Conservation (phyloP, 2,888 invertebrate genomes). For the Phyllotreta striolata region DNA sequence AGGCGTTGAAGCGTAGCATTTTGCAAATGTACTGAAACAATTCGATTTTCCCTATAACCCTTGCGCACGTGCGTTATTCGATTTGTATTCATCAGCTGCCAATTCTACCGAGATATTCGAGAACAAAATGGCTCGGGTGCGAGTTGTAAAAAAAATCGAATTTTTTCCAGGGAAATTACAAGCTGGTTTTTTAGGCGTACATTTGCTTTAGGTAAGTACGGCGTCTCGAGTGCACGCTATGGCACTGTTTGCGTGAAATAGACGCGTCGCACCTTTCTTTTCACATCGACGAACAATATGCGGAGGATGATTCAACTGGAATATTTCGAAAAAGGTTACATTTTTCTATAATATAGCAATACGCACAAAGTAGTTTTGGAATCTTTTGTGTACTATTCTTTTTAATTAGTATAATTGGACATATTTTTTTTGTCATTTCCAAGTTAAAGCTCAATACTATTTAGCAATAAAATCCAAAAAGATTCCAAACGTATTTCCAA, state of each 20-base stretch:
- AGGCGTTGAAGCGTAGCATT: conserved; percentile 17
- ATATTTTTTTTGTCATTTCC: too few relatives aligned
- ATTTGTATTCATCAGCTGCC: not conserved
- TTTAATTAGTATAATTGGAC: too few relatives aligned
- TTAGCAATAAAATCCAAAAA: too few relatives aligned
- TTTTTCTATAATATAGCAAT: too few relatives aligned
- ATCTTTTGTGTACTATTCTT: too few relatives aligned
- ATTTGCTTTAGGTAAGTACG: conserved; percentile 36
- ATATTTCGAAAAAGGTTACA: too few relatives aligned
- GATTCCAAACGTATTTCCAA: too few relatives aligned
- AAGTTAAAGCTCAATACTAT: too few relatives aligned
- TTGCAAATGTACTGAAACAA: conserved; percentile 5
- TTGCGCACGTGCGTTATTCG: not conserved
- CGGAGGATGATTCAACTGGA: too few relatives aligned
- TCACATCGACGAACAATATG: conserved; percentile 21
- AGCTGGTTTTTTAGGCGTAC: conserved; percentile 35
- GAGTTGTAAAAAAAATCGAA: conserved; percentile 8
- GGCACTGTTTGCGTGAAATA: conserved; percentile 30
- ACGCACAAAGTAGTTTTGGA: too few relatives aligned
- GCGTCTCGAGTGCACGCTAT: conserved; percentile 35
- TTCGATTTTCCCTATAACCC: conserved; percentile 12
- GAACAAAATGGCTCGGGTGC: too few relatives aligned
- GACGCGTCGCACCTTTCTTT: conserved; percentile 33
- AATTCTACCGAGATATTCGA: too few relatives aligned
- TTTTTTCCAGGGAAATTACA: not conserved